phyloP scores from a whole-genome alignment of 2,113 vertebrate genomes.

The Meriones unguiculatus region DNA sequence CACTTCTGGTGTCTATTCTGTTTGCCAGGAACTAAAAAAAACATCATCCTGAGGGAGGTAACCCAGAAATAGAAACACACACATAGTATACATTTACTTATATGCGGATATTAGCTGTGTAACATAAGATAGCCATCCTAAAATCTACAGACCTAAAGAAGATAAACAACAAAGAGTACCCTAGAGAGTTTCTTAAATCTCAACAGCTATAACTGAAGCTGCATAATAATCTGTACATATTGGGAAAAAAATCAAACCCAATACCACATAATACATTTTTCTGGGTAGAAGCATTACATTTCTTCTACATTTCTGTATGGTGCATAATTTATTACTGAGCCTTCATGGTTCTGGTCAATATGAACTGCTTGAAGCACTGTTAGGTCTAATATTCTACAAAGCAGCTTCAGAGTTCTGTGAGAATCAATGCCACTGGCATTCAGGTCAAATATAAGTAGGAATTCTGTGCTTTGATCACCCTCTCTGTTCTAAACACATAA shows the following conservation, averaged over 20 bases:
- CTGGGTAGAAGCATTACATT: constrained; percentile 9
- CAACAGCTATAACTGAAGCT: neutral
- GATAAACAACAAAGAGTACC: no score
- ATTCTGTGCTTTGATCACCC: constrained; percentile 60
- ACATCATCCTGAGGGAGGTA: no score
- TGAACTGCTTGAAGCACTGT: constrained; percentile 44
- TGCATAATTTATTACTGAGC: constrained; percentile 62
- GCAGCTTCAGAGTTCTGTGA: neutral
- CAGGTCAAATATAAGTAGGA: constrained; percentile 48
- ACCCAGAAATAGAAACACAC: no score
- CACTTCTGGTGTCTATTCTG: no score
- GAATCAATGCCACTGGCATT: constrained; percentile 63
- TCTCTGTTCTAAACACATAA: constrained; percentile 64
- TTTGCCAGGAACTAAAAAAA: no score
- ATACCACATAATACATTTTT: constrained; percentile 32
- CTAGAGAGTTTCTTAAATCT: no score
- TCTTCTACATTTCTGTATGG: neutral
- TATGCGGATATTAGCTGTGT: no score
- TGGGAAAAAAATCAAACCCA: constrained; percentile 58
- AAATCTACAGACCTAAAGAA: no score
- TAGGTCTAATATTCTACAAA: neutral
- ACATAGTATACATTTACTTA: no score
- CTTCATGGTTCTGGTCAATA: constrained; percentile 69
- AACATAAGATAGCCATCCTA: no score
- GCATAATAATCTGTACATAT: neutral